Conservation (phyloP, 2,113 vertebrate genomes). For the Chamaea fasciata region DNA sequence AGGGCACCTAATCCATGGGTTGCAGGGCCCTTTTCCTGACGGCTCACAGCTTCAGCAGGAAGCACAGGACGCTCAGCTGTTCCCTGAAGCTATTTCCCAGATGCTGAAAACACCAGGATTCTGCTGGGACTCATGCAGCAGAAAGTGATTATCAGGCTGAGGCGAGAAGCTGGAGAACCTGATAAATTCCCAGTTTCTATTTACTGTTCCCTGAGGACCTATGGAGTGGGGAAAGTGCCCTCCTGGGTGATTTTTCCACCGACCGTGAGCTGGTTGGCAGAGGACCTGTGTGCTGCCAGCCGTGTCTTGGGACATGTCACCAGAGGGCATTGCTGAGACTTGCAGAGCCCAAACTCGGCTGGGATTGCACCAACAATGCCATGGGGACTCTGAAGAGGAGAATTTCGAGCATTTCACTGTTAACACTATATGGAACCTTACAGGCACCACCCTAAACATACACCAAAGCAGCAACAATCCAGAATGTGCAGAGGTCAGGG, state of each 20-base stretch:
- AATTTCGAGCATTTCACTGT: not conserved
- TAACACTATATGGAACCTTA: not conserved
- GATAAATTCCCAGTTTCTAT: not conserved
- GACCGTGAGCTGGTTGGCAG: not conserved
- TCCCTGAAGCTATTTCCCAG: not conserved
- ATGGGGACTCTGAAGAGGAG: not conserved
- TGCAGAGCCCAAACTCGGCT: not conserved
- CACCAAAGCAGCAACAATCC: not conserved
- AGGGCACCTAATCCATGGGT: not conserved
- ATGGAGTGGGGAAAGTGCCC: not conserved
- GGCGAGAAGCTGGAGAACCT: not conserved
- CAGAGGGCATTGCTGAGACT: not conserved
- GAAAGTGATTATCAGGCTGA: not conserved
- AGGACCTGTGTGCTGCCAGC: not conserved
- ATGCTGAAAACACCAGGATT: not conserved
- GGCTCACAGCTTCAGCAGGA: not conserved
- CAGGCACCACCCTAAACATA: not conserved
- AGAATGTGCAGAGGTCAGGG: rapidly evolving
- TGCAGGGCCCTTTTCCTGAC: not conserved
- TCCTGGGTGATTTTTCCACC: not conserved
- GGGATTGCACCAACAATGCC: not conserved
- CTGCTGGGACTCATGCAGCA: not conserved
- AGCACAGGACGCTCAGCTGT: not conserved
- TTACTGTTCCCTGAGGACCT: not conserved
- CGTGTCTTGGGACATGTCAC: not conserved